Percentiles rank a stretch among this genome's conserved stretches.
Evolutionary conservation across 2,113 vertebrate genomes (phyloP).

Genomic region (Pseudorasbora parva): DNA sequence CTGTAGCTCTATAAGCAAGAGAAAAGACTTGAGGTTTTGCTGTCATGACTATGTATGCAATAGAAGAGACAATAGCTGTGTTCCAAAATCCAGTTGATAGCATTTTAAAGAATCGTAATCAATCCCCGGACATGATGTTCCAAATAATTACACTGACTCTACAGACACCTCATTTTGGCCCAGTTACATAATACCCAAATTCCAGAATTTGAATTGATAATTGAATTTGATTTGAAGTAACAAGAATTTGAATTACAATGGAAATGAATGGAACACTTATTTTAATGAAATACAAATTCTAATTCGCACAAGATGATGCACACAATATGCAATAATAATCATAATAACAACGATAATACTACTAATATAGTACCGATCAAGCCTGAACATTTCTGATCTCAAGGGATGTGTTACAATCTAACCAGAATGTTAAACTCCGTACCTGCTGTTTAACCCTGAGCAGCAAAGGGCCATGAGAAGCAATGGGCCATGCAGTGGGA

Average conservation of each 20-base stretch:
- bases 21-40: background rate
- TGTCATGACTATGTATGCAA: background rate
- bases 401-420: background rate
- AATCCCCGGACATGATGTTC: background rate
- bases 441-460: background rate
- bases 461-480: background rate
- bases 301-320: too few species aligned
- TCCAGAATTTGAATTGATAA: too few species aligned
- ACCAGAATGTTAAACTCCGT: background rate
- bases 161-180: too few species aligned
- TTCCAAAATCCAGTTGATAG: constrained; percentile 5
- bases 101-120: background rate
- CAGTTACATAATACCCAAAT: too few species aligned
- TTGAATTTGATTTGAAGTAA: too few species aligned
- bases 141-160: too few species aligned
- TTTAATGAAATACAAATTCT: too few species aligned
- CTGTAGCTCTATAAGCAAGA: background rate
- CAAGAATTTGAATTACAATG: too few species aligned
- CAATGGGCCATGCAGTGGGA: background rate
- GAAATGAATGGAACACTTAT: too few species aligned
- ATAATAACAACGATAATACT: too few species aligned
- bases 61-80: background rate
- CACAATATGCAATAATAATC: too few species aligned
- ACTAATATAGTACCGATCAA: too few species aligned
- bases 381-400: background rate